Conservation (phyloP, 2,888 invertebrate genomes). For the Monoplex corrugatus region DNA sequence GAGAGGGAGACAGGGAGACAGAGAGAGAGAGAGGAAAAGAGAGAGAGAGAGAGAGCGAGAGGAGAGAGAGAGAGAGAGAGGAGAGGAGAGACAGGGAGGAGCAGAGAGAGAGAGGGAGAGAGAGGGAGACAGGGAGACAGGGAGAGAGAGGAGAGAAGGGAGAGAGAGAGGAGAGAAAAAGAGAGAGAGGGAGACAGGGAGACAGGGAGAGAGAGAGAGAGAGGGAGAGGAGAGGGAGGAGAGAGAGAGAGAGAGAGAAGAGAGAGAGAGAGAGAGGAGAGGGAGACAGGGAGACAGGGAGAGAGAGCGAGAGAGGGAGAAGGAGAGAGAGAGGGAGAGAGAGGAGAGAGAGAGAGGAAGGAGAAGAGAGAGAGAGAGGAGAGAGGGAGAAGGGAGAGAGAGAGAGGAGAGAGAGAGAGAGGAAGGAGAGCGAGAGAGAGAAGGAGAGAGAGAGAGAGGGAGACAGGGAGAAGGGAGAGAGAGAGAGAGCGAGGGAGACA, state of each 20-base stretch:
- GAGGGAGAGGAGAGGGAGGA: not conserved
- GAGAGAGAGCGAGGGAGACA: too few relatives aligned
- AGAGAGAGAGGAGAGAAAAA: not conserved
- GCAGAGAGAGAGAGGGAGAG: not conserved
- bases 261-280: not conserved
- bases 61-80: constrained; percentile 10
- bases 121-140: not conserved
- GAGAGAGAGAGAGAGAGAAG: not conserved
- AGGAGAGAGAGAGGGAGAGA: not conserved
- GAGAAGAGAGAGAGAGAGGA: constrained; percentile 27
- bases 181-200: not conserved
- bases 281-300: not conserved
- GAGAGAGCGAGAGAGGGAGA: not conserved
- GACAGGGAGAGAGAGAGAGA: not conserved
- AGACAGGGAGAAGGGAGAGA: too few relatives aligned
- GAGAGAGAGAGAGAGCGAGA: constrained; percentile 38
- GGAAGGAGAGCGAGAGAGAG: not conserved
- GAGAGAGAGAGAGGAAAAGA: constrained; percentile 27
- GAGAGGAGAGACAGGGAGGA: not conserved
- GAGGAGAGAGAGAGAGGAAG: constrained; percentile 18
- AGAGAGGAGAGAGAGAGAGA: not conserved
- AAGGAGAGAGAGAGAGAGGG: constrained; percentile 21
- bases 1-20: constrained; percentile 33
- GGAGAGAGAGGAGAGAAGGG: not conserved
- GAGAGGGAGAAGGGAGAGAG: not conserved